phyloP scores from a whole-genome alignment of 2,113 vertebrate species.

The Microcebus ravelobensis region DNA sequence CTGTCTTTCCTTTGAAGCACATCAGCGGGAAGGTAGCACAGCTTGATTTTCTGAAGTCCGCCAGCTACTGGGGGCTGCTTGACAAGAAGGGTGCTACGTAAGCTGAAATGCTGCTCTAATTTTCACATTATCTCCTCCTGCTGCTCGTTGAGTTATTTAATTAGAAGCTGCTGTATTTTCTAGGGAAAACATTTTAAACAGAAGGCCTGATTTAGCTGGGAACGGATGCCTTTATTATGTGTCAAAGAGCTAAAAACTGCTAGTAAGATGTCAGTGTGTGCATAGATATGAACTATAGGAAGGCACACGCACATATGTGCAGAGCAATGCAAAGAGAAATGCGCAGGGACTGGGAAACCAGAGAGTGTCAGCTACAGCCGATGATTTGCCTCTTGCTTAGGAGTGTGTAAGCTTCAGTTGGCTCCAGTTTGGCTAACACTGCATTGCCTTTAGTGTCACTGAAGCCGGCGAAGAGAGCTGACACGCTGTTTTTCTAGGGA shows the following conservation, averaged over 20 bases:
- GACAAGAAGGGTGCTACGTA: constrained; percentile 65
- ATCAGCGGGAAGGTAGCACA: constrained; percentile 65
- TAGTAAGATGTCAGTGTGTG: constrained; percentile 48
- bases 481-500: constrained; percentile 71
- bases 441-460: constrained; percentile 49
- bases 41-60: constrained; percentile 70
- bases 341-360: constrained; percentile 12
- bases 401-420: constrained; percentile 34
- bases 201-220: constrained; percentile 73
- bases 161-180: constrained; percentile 78
- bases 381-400: not conserved
- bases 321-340: not conserved
- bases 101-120: constrained; percentile 76
- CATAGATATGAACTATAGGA: not conserved
- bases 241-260: constrained; percentile 67
- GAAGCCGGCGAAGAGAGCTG: constrained; percentile 61
- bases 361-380: not conserved
- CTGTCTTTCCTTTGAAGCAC: not conserved
- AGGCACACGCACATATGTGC: not conserved
- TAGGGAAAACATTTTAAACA: constrained; percentile 79
- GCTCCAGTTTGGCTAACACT: constrained; percentile 78
- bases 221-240: constrained; percentile 72
- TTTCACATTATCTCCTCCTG: constrained; percentile 76
- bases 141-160: constrained; percentile 81
- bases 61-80: constrained; percentile 74